These are phyloP conservation scores for Nycticebus coucang DNA, from an alignment of 2,113 vertebrate species.

Conservation along the genomic window DNA sequence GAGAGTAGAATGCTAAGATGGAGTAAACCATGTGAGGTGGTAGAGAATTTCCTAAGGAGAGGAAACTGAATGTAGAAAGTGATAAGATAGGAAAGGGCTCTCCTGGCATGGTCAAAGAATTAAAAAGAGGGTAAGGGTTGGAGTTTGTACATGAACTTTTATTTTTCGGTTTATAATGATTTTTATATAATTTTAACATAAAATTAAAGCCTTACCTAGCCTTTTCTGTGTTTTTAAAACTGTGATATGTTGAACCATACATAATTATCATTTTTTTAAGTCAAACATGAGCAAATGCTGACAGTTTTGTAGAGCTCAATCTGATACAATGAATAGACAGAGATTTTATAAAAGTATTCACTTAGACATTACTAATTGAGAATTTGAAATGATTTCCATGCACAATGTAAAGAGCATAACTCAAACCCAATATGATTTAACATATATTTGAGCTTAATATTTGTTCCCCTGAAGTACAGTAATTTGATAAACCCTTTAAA, in stretches of 20 bases:
- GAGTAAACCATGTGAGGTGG: not conserved
- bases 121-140: not conserved
- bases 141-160: not conserved
- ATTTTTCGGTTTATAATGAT: not conserved
- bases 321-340: not conserved
- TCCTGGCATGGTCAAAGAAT: not conserved
- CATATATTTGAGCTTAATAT: conserved; percentile 45
- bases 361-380: conserved; percentile 19
- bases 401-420: not conserved
- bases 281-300: not conserved
- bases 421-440: not conserved
- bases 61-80: not conserved
- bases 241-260: not conserved
- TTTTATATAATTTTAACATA: conserved; percentile 38
- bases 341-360: not conserved
- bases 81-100: not conserved
- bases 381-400: conserved; percentile 32
- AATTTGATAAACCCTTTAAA: conserved; percentile 6
- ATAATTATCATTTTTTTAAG: conserved; percentile 14
- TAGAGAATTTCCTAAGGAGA: not conserved
- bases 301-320: not conserved
- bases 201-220: not conserved
- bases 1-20: not conserved
- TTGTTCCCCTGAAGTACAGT: not conserved
- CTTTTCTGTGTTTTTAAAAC: conserved; percentile 22